phyloP scores from a whole-genome alignment of 2,888 invertebrate species.

The Clivina fossor region DNA sequence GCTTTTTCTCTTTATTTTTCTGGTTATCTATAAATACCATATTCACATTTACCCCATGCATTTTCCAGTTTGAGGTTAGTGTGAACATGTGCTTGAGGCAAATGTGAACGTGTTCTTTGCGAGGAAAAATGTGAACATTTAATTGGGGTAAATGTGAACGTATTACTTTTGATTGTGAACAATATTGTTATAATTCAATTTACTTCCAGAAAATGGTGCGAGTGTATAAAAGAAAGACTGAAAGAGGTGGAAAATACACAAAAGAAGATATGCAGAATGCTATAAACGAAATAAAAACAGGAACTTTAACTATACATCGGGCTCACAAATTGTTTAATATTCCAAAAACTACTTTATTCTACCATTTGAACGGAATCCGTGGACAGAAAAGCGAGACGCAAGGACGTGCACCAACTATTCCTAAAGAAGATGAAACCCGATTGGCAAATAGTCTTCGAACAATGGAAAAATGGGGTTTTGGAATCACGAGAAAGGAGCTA shows the following conservation, averaged over 20 bases:
- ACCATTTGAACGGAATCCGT: slow-evolving; percentile 38
- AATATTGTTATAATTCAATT: too few relatives aligned
- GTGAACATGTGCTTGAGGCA: too few relatives aligned
- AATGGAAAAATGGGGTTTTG: slow-evolving; percentile 46
- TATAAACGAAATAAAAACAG: slow-evolving; percentile 33
- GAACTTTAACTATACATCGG: slow-evolving; percentile 29
- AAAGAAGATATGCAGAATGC: slow-evolving; percentile 33
- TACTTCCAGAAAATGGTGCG: slow-evolving; percentile 37
- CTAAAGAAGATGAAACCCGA: slow-evolving; percentile 41
- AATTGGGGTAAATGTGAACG: too few relatives aligned
- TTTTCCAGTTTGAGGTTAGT: too few relatives aligned
- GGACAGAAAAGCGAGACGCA: slow-evolving; percentile 37
- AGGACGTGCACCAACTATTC: slow-evolving; percentile 41
- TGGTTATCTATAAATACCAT: too few relatives aligned
- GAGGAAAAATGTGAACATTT: too few relatives aligned
- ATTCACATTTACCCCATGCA: too few relatives aligned
- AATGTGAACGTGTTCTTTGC: too few relatives aligned
- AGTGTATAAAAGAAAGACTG: slow-evolving; percentile 33
- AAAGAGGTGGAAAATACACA: slow-evolving; percentile 23
- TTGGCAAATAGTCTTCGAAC: slow-evolving; percentile 41
- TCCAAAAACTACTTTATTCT: slow-evolving; percentile 37
- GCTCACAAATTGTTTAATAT: slow-evolving; percentile 37
- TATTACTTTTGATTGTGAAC: too few relatives aligned
- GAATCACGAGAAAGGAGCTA: slow-evolving; percentile 43
- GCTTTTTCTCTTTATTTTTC: too few relatives aligned